phyloP scores from a whole-genome alignment of 1,140 invertebrate species.

The Medauroidea extradentata region DNA sequence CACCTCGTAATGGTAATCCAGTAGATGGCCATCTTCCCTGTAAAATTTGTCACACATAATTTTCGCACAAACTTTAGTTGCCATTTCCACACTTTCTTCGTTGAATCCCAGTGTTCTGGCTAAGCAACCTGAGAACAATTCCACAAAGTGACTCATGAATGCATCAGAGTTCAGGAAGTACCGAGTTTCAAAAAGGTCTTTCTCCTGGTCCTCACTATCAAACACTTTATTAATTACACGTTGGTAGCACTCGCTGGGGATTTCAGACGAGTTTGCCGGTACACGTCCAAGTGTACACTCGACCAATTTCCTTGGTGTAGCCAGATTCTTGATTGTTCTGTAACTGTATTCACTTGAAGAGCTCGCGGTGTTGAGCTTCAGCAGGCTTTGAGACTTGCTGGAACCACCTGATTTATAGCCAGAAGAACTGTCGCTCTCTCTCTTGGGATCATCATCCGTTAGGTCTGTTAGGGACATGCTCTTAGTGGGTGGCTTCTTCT shows the following conservation, averaged over 20 bases:
- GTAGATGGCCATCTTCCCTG: slow-evolving; percentile 34
- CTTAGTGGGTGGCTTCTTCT: too few species aligned
- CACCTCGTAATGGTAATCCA: slow-evolving; percentile 50
- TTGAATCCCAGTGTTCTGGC: slow-evolving; percentile 49
- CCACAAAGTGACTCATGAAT: slow-evolving; percentile 59
- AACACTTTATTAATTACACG: neutral
- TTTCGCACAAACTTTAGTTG: slow-evolving; percentile 52
- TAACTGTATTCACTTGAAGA: slow-evolving; percentile 40
- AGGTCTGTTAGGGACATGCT: too few species aligned
- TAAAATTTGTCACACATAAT: slow-evolving; percentile 49
- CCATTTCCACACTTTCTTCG: slow-evolving; percentile 41
- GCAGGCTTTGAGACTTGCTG: neutral
- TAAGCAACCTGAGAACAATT: slow-evolving; percentile 52
- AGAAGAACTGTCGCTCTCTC: slow-evolving; percentile 50
- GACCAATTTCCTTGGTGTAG: slow-evolving; percentile 37
- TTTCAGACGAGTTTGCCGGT: slow-evolving; percentile 35
- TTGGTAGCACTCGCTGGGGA: neutral
- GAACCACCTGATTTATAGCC: slow-evolving; percentile 50
- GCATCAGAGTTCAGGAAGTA: slow-evolving; percentile 54
- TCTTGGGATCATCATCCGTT: slow-evolving; percentile 7
- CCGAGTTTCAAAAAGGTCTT: slow-evolving; percentile 13
- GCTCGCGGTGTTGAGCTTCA: neutral
- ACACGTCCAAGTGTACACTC: slow-evolving; percentile 4
- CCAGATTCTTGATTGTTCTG: slow-evolving; percentile 46
- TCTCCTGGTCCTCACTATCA: neutral